These are phyloP conservation scores for Tiliacea citrago DNA, from an alignment of 2,888 invertebrate species.

Conservation along the genomic window DNA sequence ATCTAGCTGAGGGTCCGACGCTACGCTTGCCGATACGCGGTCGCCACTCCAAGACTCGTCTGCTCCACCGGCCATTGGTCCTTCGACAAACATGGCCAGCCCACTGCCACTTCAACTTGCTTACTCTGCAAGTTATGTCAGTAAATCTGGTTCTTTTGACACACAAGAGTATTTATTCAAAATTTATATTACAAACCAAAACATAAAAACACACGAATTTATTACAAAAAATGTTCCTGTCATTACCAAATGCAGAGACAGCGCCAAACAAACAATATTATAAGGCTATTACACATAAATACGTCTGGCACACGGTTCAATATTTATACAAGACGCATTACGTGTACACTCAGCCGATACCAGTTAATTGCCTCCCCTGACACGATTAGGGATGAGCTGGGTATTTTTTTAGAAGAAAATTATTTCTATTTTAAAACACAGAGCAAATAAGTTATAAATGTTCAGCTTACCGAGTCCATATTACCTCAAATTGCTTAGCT, in stretches of 20 bases:
- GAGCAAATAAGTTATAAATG: background rate
- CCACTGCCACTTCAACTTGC: too few relatives aligned
- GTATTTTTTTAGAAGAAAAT: constrained; percentile 5
- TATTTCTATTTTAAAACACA: background rate
- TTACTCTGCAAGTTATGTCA: too few relatives aligned
- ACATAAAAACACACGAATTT: background rate
- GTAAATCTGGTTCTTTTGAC: background rate
- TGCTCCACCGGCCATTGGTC: too few relatives aligned
- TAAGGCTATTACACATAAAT: constrained; percentile 71
- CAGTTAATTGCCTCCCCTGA: constrained; percentile 71
- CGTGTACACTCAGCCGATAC: constrained; percentile 69
- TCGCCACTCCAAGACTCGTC: too few relatives aligned
- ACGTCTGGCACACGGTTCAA: constrained; percentile 62
- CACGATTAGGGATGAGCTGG: constrained; percentile 48
- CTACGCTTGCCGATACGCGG: too few relatives aligned
- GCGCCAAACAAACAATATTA: constrained; percentile 68
- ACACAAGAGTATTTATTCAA: background rate
- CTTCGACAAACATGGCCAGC: too few relatives aligned
- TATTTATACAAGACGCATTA: constrained; percentile 75
- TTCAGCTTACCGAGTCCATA: background rate
- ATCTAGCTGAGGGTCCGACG: too few relatives aligned
- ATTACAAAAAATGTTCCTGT: constrained; percentile 36
- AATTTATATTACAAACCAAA: background rate
- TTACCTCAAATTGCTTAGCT: too few relatives aligned
- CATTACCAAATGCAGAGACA: constrained; percentile 55